Conservation (phyloP, 2,113 vertebrate genomes). For the Anser brachyrhynchus region DNA sequence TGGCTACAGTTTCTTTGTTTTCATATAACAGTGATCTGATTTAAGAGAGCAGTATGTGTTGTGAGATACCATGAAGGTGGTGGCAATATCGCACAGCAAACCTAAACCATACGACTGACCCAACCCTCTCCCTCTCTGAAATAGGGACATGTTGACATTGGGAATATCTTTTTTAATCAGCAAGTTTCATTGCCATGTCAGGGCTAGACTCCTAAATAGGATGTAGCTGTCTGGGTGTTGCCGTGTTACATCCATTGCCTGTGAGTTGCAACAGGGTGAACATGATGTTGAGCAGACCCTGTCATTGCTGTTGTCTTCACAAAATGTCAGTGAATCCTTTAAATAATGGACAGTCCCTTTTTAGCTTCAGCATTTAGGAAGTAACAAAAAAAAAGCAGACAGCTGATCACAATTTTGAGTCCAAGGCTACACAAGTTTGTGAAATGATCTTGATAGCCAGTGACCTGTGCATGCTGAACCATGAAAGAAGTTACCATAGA, state of each 20-base stretch:
- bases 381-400: background rate
- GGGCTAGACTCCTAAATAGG: constrained; percentile 3
- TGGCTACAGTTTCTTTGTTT: background rate
- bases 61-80: background rate
- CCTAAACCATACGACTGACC: background rate
- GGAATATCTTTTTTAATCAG: background rate
- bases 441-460: background rate
- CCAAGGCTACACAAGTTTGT: background rate
- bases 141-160: background rate
- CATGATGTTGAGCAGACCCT: background rate
- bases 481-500: background rate
- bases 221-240: background rate
- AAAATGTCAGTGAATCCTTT: background rate
- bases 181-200: background rate
- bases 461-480: background rate
- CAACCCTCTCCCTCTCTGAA: background rate
- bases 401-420: background rate
- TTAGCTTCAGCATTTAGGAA: background rate
- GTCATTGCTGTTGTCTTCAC: background rate
- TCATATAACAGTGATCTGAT: background rate
- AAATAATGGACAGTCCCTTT: background rate
- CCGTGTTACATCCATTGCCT: background rate
- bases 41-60: background rate
- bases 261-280: background rate
- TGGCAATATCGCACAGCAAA: background rate